phyloP scores from a whole-genome alignment of 2,888 invertebrate species.

The Acheta domesticus region DNA sequence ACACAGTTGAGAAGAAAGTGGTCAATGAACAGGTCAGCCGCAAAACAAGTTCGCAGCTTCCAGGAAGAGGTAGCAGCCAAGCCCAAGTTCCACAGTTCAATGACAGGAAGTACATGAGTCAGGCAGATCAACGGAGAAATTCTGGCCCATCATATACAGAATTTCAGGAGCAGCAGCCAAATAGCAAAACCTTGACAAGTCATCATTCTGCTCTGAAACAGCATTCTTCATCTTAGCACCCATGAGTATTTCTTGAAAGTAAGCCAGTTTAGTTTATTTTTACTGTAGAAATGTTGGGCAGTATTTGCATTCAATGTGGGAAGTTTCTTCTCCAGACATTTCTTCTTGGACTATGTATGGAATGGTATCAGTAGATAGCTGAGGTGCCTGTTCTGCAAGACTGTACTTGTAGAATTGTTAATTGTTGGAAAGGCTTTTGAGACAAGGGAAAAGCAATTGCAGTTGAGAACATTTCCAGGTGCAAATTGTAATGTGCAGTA shows the following conservation, averaged over 20 bases:
- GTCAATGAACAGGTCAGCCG: neutral
- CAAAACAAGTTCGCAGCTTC: neutral
- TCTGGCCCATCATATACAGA: neutral
- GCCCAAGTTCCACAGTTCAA: neutral
- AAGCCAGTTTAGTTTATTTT: neutral
- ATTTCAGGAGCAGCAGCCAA: neutral
- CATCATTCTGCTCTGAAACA: slow-evolving; percentile 28
- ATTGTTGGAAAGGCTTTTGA: neutral
- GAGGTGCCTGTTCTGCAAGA: slow-evolving; percentile 18
- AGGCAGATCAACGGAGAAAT: slow-evolving; percentile 4
- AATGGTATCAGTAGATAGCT: neutral
- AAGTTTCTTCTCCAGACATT: neutral
- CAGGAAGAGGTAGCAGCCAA: neutral
- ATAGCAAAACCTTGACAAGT: neutral
- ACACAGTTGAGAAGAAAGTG: neutral
- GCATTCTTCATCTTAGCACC: slow-evolving; percentile 36
- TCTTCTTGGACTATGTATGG: neutral
- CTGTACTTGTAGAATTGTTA: neutral
- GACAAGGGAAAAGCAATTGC: neutral
- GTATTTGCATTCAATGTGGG: slow-evolving; percentile 8
- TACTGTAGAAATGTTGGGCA: neutral
- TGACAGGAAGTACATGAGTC: neutral
- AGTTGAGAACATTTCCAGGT: neutral
- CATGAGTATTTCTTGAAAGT: slow-evolving; percentile 24
- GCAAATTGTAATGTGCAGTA: neutral